Percentiles rank a stretch among this genome's conserved stretches.
phyloP scores from a whole-genome alignment of 1,140 invertebrate genomes.

The Apis laboriosa region DNA sequence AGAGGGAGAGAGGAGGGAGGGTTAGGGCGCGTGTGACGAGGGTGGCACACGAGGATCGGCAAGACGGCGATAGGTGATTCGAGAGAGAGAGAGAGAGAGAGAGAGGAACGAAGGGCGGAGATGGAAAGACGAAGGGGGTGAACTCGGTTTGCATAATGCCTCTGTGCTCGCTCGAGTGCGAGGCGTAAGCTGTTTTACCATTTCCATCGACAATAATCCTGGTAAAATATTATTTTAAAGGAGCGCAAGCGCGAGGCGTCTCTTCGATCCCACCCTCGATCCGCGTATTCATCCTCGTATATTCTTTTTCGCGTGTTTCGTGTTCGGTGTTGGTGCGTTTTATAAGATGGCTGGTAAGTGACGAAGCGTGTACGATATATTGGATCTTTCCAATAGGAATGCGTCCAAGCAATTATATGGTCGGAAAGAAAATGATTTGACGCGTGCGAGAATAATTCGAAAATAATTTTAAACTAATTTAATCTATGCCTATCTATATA shows the following conservation, averaged over 20 bases:
- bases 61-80: conserved; percentile 47
- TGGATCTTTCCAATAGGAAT: conserved; percentile 16
- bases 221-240: conserved; percentile 78
- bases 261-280: not conserved
- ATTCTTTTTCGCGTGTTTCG: not conserved
- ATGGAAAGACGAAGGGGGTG: conserved; percentile 59
- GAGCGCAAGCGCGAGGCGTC: conserved; percentile 6
- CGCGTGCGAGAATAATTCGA: no score
- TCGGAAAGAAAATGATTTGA: no score
- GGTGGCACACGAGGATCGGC: not conserved
- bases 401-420: no score
- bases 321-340: conserved; percentile 1
- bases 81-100: conserved; percentile 3
- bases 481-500: no score
- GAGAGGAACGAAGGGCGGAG: conserved; percentile 31
- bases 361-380: conserved; percentile 27
- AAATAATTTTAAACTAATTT: no score
- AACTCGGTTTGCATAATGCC: conserved; percentile 77
- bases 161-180: conserved; percentile 68
- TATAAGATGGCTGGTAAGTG: conserved; percentile 28
- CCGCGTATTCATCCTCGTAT: not conserved
- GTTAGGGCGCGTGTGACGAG: not conserved
- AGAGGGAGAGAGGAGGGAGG: not conserved
- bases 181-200: conserved; percentile 73
- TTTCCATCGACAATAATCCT: conserved; percentile 74